Evolutionary conservation across 2,888 invertebrate genomes (phyloP).

Genomic region (Thecophora atra): DNA sequence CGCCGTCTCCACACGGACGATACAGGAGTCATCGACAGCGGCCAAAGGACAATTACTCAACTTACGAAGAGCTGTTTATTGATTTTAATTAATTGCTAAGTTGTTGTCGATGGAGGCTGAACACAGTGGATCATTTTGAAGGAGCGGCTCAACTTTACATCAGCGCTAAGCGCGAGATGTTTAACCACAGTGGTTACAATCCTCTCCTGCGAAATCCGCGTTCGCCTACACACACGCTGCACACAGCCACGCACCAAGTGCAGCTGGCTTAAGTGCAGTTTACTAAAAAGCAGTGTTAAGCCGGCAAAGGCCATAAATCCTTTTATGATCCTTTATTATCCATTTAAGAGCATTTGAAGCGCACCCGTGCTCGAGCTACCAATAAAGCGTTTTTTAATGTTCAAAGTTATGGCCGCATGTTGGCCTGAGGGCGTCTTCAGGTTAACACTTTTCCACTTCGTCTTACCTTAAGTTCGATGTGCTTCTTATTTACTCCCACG

Average conservation of each 20-base stretch:
- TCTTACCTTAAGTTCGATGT: neutral
- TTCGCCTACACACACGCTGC: conserved; percentile 20
- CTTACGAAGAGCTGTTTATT: neutral
- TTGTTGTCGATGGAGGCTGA: conserved; percentile 7
- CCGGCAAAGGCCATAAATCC: conserved; percentile 60
- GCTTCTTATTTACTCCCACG: neutral
- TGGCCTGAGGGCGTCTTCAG: neutral
- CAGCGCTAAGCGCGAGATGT: too few species aligned
- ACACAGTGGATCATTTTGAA: neutral
- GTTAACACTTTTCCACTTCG: conserved; percentile 19
- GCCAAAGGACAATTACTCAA: neutral
- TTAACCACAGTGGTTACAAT: too few species aligned
- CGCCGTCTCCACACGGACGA: conserved; percentile 19
- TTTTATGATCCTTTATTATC: conserved; percentile 64
- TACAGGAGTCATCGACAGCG: neutral
- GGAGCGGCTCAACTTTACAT: too few species aligned
- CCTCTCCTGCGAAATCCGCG: too few species aligned
- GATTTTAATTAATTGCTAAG: neutral
- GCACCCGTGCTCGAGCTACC: conserved; percentile 32
- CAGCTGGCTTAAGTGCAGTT: conserved; percentile 31
- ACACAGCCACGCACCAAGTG: neutral
- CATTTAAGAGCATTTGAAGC: conserved; percentile 59
- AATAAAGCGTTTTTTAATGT: conserved; percentile 43
- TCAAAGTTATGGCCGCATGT: conserved; percentile 13
- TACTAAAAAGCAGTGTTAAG: conserved; percentile 28